Percentiles rank a stretch among this genome's conserved stretches.
Evolutionary conservation across 2,888 invertebrate genomes (phyloP).

Genomic region (Hirudinaria manillensis): DNA sequence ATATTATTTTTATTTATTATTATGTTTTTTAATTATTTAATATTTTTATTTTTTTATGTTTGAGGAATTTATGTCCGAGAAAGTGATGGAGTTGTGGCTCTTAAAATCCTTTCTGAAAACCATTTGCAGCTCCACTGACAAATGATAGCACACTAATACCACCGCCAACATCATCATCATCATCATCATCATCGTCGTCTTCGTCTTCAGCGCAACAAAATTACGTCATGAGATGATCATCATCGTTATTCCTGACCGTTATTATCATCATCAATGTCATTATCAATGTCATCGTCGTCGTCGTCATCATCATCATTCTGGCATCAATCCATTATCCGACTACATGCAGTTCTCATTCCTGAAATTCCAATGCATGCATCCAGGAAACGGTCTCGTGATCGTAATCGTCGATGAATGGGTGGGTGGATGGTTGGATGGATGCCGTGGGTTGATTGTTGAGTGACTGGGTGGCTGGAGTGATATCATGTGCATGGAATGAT

Average conservation of each 20-base stretch:
- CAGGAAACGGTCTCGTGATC: too few relatives aligned
- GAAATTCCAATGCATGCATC: not conserved
- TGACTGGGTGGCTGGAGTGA: constrained; percentile 6
- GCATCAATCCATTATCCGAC: not conserved
- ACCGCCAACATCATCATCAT: not conserved
- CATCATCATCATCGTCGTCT: constrained; percentile 26
- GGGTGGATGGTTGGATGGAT: not conserved
- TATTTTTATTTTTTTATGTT: too few relatives aligned
- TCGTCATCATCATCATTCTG: constrained; percentile 3
- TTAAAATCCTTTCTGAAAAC: too few relatives aligned
- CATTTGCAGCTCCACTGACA: too few relatives aligned
- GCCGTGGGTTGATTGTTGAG: constrained; percentile 5
- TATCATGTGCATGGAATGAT: too few relatives aligned
- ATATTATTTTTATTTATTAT: too few relatives aligned
- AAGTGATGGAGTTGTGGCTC: too few relatives aligned
- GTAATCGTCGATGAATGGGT: constrained; percentile 1
- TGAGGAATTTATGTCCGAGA: too few relatives aligned
- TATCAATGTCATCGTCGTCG: constrained; percentile 13
- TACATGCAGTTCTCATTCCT: too few relatives aligned
- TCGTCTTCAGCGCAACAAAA: not conserved
- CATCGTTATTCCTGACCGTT: not conserved
- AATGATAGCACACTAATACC: not conserved
- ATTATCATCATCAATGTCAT: constrained; percentile 19
- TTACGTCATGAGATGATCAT: too few relatives aligned
- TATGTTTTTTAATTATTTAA: too few relatives aligned